Evolutionary conservation across 2,113 vertebrate species (phyloP).

Genomic region (Coreoperca whiteheadi): DNA sequence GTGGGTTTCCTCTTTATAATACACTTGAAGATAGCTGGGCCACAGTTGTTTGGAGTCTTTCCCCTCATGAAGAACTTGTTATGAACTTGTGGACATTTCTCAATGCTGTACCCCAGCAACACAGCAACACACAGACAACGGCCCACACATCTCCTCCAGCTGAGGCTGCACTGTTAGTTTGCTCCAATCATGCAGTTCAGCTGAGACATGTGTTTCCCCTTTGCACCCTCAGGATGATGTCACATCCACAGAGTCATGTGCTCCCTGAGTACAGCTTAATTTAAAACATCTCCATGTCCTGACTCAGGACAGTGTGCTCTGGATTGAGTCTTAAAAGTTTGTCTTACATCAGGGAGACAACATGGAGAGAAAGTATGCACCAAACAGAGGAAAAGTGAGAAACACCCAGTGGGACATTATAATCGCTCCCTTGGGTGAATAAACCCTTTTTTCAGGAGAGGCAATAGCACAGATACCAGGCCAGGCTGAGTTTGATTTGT

Average conservation of each 20-base stretch:
- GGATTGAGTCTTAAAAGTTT: conserved; percentile 16
- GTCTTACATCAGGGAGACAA: conserved; percentile 14
- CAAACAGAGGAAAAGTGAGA: conserved; percentile 32
- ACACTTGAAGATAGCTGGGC: background rate
- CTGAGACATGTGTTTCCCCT: conserved; percentile 79
- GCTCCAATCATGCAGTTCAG: conserved; percentile 59
- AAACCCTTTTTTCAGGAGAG: conserved; percentile 61
- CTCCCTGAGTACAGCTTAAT: conserved; percentile 72
- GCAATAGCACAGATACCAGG: conserved; percentile 64
- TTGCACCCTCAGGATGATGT: conserved; percentile 76
- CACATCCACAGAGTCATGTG: conserved; percentile 76
- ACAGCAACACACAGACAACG: conserved; percentile 43
- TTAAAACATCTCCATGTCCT: conserved; percentile 77
- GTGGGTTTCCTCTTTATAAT: conserved; percentile 17
- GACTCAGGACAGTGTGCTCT: conserved; percentile 49
- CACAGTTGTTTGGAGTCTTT: conserved; percentile 23
- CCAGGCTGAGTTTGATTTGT: conserved; percentile 64
- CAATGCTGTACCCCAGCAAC: conserved; percentile 33
- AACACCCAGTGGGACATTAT: conserved; percentile 61
- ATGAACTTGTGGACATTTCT: conserved; percentile 51
- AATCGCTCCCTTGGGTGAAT: conserved; percentile 63
- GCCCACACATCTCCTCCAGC: conserved; percentile 51
- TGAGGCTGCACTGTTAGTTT: conserved; percentile 52
- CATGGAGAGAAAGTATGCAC: conserved; percentile 21
- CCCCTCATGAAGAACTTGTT: conserved; percentile 8